Base-by-base conservation (phyloP, 1,140 invertebrate species). In the Cephus cinctus region DNA sequence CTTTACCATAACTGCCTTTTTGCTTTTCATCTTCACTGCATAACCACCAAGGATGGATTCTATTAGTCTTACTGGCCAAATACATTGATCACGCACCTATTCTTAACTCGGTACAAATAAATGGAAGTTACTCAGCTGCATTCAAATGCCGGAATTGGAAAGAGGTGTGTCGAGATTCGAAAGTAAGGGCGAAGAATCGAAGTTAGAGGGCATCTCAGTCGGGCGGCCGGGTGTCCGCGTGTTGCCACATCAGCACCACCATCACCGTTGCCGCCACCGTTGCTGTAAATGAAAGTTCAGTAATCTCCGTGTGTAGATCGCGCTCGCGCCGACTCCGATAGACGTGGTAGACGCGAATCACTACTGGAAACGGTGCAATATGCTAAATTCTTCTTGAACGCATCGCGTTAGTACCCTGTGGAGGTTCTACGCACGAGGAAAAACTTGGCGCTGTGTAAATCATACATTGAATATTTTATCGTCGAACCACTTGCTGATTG, bases 231-330 rank as follows among this genome's bases (percentile, higher is more conserved):
- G 59, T 71, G 67, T 67, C 63, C n/a, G 69, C 70, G 70, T 73
- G 70, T 71, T 71, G 70, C 70, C 70, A 73, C 70, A 73, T 73
- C 70, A 73, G 14, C 4, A 36, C 34, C 34, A 36, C 14, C 34
- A 36, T 27, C n/a, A 36, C n/a, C n/a, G n/a, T n/a, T n/a, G n/a
- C n/a, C n/a, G n/a, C 57, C 69, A 72, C 58, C 54, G 50, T 55
- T 47, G 47, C 52, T 45, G 52, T 60, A 56, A 59, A 55, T 57
- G 58, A 66, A 60, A 60, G 61, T 59, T 57, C 54, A 44, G 49
- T 50, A 56, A 61, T 65, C 59, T 67, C 58, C 51, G 51, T 47
- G 57, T 60, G 62, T 68, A 71, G 67, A 63, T 69, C 48, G 66
- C 67, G 65, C 65, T 65, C 47, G 55, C 54, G 59, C 56, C 52